Conservation (phyloP, 2,113 vertebrate genomes). For the Myrmecophaga tridactyla region DNA sequence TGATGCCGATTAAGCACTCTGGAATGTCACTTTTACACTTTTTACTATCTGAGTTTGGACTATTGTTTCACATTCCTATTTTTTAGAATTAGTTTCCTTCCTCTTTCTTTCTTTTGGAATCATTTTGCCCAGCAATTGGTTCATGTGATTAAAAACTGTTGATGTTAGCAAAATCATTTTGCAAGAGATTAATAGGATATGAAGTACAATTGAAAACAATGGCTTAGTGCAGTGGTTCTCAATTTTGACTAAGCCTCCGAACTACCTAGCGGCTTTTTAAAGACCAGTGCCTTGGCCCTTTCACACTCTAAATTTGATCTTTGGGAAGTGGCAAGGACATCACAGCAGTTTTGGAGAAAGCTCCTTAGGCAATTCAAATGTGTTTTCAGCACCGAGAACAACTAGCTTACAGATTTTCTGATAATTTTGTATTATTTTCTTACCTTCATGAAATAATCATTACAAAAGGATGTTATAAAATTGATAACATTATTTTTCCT, state of each 20-base stretch:
- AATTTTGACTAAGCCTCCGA: not conserved
- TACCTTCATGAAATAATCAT: not conserved
- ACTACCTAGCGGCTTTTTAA: not conserved
- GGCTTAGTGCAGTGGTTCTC: not conserved
- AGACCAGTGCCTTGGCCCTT: not conserved
- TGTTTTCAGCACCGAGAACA: constrained; percentile 10
- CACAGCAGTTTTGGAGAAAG: not conserved
- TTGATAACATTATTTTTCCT: not conserved
- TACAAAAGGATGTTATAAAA: not conserved
- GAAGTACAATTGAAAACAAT: not conserved
- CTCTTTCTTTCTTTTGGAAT: not conserved
- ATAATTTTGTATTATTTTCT: not conserved
- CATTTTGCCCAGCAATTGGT: not conserved
- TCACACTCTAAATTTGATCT: not conserved
- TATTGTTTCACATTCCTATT: not conserved
- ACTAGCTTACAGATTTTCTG: constrained; percentile 18
- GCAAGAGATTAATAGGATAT: not conserved
- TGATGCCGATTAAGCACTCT: not conserved
- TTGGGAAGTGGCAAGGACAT: not conserved
- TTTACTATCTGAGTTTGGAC: not conserved
- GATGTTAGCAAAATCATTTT: not conserved
- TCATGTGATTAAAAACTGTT: not conserved
- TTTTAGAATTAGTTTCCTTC: not conserved
- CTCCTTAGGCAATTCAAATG: not conserved
- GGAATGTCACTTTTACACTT: not conserved